Percentiles rank a stretch among this genome's conserved stretches.
phyloP scores from a whole-genome alignment of 2,888 invertebrate genomes.

The Acrobasis consociella region DNA sequence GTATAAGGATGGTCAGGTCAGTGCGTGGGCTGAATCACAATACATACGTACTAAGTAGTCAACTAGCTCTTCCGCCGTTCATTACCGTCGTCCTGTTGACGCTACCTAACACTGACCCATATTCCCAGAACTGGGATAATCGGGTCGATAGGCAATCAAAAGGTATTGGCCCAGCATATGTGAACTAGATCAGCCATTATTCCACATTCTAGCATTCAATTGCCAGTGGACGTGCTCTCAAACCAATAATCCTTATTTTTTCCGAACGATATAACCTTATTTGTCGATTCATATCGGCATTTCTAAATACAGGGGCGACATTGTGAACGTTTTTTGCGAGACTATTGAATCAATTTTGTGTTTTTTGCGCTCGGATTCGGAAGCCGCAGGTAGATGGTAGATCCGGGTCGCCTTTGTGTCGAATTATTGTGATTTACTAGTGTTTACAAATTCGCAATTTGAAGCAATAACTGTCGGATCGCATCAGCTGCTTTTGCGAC shows the following conservation, averaged over 20 bases:
- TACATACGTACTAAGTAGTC: constrained; percentile 33
- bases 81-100: constrained; percentile 67
- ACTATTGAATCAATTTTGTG: constrained; percentile 72
- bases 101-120: constrained; percentile 69
- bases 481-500: constrained; percentile 70
- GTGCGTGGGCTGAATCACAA: constrained; percentile 15
- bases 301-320: constrained; percentile 73
- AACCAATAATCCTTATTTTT: constrained; percentile 71
- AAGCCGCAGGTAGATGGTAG: constrained; percentile 81
- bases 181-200: constrained; percentile 46
- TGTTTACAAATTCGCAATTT: constrained; percentile 79
- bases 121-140: constrained; percentile 55
- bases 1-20: neutral
- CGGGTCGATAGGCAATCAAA: constrained; percentile 68
- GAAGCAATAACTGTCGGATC: constrained; percentile 73
- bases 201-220: constrained; percentile 27
- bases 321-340: constrained; percentile 66
- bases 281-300: constrained; percentile 70
- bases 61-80: constrained; percentile 46
- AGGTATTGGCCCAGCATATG: constrained; percentile 40
- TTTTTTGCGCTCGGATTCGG: constrained; percentile 76
- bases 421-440: constrained; percentile 65
- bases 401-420: constrained; percentile 73
- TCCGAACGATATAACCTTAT: constrained; percentile 74
- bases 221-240: constrained; percentile 43